Evolutionary conservation across 2,113 vertebrate species (phyloP).

Genomic region (Heliornis fulica): DNA sequence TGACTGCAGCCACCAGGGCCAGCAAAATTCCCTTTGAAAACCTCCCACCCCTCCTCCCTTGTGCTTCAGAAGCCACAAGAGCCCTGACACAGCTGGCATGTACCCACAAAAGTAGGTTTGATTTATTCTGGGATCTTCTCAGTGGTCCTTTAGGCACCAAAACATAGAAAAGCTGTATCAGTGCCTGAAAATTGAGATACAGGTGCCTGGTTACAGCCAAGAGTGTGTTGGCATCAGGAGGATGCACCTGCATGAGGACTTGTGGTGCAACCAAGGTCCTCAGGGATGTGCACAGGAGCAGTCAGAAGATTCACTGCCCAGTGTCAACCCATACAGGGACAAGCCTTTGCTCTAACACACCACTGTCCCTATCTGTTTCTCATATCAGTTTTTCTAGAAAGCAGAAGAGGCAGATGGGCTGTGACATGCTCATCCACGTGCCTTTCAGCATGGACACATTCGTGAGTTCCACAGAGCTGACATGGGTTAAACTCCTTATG

Average conservation of each 20-base stretch:
- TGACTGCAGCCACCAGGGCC: neutral
- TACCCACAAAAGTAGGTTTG: fast-evolving
- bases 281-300: fast-evolving
- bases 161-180: neutral
- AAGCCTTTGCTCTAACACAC: neutral
- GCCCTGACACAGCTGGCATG: neutral
- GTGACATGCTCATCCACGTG: fast-evolving
- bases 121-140: neutral
- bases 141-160: neutral
- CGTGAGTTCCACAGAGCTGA: neutral
- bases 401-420: neutral
- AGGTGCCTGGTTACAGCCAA: neutral
- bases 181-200: fast-evolving
- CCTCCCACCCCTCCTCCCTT: neutral
- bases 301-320: neutral
- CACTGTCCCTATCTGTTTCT: neutral
- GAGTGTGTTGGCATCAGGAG: fast-evolving
- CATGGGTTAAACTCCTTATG: fast-evolving
- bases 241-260: neutral
- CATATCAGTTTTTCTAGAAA: neutral
- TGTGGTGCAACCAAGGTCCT: neutral
- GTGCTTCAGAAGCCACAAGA: neutral
- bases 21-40: neutral
- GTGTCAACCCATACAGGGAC: neutral
- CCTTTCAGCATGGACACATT: neutral